Evolutionary conservation across 2,888 invertebrate species (phyloP).

Genomic region (Drosophila yooni): DNA sequence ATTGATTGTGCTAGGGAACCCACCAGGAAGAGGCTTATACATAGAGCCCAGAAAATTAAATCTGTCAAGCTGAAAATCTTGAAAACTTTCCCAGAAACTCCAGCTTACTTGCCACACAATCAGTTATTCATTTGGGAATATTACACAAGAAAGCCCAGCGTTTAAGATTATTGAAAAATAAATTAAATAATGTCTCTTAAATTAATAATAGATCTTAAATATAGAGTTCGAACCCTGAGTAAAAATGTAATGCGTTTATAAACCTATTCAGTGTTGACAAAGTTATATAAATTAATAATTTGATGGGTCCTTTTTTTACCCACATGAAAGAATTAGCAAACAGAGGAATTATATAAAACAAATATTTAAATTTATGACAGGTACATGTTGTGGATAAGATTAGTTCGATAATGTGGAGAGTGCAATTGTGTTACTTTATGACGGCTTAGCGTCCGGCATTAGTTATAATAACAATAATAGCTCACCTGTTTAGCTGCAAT

Average conservation of each 20-base stretch:
- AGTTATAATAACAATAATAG: conserved; percentile 6
- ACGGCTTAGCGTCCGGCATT: conserved; percentile 1
- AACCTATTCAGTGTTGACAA: neutral
- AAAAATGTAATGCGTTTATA: neutral
- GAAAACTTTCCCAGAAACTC: no score
- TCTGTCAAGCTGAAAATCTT: no score
- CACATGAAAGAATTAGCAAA: neutral
- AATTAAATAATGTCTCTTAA: neutral
- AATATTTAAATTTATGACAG: neutral
- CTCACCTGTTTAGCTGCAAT: conserved; percentile 57
- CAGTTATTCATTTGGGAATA: neutral
- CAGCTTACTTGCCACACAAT: neutral
- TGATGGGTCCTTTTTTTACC: neutral
- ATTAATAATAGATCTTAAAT: neutral
- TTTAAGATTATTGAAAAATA: neutral
- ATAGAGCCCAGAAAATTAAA: neutral
- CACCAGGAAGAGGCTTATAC: neutral
- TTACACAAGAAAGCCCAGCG: neutral
- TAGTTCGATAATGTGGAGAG: conserved; percentile 21
- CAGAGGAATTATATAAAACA: conserved; percentile 10
- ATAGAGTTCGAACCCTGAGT: neutral
- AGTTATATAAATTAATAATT: neutral
- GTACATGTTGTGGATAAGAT: conserved; percentile 7
- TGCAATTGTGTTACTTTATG: conserved; percentile 20
- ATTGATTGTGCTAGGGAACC: neutral